These are phyloP conservation scores for Lagorchestes hirsutus DNA, from an alignment of 2,797 vertebrate species.

Conservation along the genomic window DNA sequence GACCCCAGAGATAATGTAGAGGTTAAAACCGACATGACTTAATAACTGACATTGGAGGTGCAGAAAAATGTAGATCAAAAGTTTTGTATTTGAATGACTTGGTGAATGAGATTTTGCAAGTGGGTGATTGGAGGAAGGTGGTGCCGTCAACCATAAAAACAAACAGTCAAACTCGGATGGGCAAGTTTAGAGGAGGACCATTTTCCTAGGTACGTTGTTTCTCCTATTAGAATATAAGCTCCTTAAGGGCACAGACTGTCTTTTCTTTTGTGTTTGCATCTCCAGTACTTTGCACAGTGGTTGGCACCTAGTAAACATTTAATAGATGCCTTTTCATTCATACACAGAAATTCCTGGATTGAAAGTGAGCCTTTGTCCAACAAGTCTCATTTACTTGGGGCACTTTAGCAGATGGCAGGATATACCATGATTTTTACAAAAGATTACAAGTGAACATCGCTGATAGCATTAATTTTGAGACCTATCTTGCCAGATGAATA, in stretches of 20 bases:
- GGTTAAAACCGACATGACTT: neutral
- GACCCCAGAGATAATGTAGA: neutral
- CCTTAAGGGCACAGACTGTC: neutral
- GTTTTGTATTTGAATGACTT: neutral
- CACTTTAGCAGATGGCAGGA: neutral
- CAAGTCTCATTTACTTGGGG: neutral
- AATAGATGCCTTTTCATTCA: neutral
- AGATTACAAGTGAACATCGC: slow-evolving; percentile 22
- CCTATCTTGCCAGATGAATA: neutral
- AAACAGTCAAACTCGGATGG: neutral
- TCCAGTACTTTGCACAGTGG: neutral
- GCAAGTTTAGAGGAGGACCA: neutral
- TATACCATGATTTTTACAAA: slow-evolving; percentile 26
- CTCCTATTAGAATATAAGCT: neutral
- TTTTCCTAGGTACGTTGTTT: neutral
- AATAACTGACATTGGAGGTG: neutral
- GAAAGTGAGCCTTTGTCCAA: neutral
- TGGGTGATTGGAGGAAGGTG: neutral
- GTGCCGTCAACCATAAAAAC: neutral
- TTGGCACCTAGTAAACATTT: neutral
- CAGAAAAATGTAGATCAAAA: neutral
- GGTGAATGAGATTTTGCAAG: neutral
- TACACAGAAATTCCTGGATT: neutral
- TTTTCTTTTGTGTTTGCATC: neutral
- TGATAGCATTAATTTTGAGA: neutral